Percentiles rank a stretch among this genome's conserved stretches.
These are phyloP conservation scores for Standfussiana lucernea DNA, from an alignment of 2,888 invertebrate genomes.

Conservation along the genomic window DNA sequence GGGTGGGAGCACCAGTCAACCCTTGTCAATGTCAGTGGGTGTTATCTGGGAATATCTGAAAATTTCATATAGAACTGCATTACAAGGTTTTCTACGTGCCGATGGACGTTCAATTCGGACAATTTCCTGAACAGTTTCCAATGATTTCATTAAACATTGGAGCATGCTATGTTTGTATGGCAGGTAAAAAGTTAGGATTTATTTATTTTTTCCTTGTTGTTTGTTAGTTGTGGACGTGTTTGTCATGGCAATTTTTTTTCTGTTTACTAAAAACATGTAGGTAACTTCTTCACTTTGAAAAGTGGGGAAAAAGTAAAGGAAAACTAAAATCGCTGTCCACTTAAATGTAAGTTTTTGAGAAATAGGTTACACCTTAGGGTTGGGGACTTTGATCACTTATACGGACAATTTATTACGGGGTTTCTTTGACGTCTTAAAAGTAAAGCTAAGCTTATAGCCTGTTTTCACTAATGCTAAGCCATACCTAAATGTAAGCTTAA, in stretches of 20 bases:
- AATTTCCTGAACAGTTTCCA: conserved; percentile 54
- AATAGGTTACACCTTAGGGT: not conserved
- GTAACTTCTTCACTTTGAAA: not conserved
- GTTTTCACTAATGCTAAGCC: not conserved
- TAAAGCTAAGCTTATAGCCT: not conserved
- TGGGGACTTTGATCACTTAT: not conserved
- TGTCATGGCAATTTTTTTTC: conserved; percentile 34
- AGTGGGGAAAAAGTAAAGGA: not conserved
- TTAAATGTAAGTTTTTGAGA: not conserved
- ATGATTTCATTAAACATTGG: conserved; percentile 64
- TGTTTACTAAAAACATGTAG: not conserved
- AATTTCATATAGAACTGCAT: conserved; percentile 86
- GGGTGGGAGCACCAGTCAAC: conserved; percentile 82
- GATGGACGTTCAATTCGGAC: conserved; percentile 51
- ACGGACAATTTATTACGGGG: not conserved
- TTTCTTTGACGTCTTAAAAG: not conserved
- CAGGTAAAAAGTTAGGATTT: conserved; percentile 52
- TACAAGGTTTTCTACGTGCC: conserved; percentile 67
- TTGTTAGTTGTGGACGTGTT: conserved; percentile 42
- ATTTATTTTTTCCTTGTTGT: conserved; percentile 54
- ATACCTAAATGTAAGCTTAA: not conserved
- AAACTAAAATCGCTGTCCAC: not conserved
- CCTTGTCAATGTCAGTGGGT: conserved; percentile 86
- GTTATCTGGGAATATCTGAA: conserved; percentile 85
- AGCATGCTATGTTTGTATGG: conserved; percentile 52